phyloP scores from a whole-genome alignment of 2,797 vertebrate species.

The Cirrhinus molitorella region DNA sequence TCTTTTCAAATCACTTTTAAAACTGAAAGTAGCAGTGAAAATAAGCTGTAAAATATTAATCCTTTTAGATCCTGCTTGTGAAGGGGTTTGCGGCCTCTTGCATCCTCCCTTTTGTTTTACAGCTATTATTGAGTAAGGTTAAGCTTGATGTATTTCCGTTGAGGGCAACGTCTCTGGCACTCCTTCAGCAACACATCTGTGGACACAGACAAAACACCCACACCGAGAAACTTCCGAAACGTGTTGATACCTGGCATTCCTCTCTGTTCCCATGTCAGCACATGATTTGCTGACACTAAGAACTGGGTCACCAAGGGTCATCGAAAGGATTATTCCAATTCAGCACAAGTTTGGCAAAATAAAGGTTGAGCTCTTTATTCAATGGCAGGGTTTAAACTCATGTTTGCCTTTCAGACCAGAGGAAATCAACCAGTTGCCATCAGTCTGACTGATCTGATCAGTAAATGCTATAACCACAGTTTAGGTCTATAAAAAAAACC shows the following conservation, averaged over 20 bases:
- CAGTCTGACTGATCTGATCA: conserved; percentile 7
- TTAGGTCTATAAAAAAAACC: not conserved
- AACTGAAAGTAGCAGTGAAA: not conserved
- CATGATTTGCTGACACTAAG: conserved; percentile 52
- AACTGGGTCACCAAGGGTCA: conserved; percentile 56
- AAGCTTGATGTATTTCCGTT: conserved; percentile 44
- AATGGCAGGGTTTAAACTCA: conserved; percentile 23
- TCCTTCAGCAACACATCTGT: conserved; percentile 62
- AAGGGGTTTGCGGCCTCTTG: not conserved
- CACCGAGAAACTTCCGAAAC: conserved; percentile 51
- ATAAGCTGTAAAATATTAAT: not conserved
- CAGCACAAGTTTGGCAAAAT: conserved; percentile 43
- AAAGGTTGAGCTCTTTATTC: conserved; percentile 43
- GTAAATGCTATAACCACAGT: not conserved
- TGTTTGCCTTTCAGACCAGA: conserved; percentile 30
- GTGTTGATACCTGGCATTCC: conserved; percentile 63
- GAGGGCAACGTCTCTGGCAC: conserved; percentile 19
- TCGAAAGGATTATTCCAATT: conserved; percentile 53
- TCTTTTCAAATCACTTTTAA: not conserved
- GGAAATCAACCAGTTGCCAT: conserved; percentile 29
- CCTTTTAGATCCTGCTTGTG: not conserved
- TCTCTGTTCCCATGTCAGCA: conserved; percentile 56
- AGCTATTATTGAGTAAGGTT: conserved; percentile 7
- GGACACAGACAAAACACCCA: conserved; percentile 61
- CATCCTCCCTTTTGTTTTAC: conserved; percentile 1